A percentile compares a stretch with the other conserved stretches of the same genome.
Evolutionary conservation across 2,113 vertebrate genomes (phyloP).

Genomic region (Lethenteron reissneri): DNA sequence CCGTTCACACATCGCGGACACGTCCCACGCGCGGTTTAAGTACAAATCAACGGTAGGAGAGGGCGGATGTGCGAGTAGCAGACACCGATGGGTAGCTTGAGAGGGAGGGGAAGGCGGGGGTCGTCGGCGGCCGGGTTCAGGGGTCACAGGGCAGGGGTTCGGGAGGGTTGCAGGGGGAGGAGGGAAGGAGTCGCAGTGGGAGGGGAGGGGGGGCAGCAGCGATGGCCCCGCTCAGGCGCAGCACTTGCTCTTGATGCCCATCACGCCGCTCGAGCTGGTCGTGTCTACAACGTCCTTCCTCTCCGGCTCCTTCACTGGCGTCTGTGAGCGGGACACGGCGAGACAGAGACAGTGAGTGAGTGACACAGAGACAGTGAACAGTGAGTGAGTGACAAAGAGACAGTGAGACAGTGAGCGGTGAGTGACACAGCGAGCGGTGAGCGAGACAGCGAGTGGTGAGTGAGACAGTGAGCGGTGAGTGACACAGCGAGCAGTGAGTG

Average conservation of each 20-base stretch:
- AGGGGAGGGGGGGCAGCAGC: not conserved
- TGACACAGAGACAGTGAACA: not conserved
- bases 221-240: not conserved
- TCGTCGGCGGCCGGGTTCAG: not conserved
- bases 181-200: not conserved
- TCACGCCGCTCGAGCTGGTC: not conserved
- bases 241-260: not conserved
- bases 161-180: not conserved
- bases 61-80: too few relatives aligned
- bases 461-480: not conserved
- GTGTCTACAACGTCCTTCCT: conserved; percentile 3
- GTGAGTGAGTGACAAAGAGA: not conserved
- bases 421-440: not conserved
- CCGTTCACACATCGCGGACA: too few relatives aligned
- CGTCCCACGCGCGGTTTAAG: too few relatives aligned
- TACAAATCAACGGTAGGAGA: too few relatives aligned
- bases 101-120: not conserved
- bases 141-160: not conserved
- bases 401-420: not conserved
- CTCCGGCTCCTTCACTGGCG: conserved; percentile 2
- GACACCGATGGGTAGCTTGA: too few relatives aligned
- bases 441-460: not conserved
- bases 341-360: not conserved
- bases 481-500: not conserved
- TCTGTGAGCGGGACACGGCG: not conserved